phyloP scores from a whole-genome alignment of 35 echinoderm and acorn worm species.

The Holothuria glaberrima region DNA sequence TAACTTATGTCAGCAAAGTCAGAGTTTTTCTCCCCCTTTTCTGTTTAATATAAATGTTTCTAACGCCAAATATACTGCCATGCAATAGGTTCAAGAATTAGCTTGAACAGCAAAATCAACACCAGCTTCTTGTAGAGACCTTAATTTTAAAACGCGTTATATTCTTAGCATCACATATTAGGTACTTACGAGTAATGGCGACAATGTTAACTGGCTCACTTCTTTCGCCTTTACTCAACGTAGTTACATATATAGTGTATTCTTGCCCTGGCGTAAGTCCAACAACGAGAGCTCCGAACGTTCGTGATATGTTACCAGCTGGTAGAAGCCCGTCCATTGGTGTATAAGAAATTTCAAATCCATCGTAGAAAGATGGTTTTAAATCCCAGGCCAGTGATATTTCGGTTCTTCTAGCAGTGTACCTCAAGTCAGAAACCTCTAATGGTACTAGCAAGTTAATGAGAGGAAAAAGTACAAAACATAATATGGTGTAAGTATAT shows the following conservation, averaged over 20 bases:
- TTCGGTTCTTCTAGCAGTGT: constrained; percentile 23
- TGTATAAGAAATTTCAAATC: constrained; percentile 9
- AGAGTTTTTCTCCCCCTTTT: no score
- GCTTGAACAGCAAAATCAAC: no score
- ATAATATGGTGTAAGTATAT: no score
- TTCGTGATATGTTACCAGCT: background rate
- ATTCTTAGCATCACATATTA: background rate
- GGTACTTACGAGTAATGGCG: constrained; percentile 6
- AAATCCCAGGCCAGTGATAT: background rate
- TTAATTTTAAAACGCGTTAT: background rate
- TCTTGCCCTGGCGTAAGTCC: constrained; percentile 32
- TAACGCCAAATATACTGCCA: no score
- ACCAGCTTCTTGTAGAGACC: no score
- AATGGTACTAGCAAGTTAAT: background rate
- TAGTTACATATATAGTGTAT: constrained; percentile 6
- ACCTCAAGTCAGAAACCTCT: background rate
- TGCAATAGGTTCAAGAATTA: no score
- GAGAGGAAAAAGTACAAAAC: background rate
- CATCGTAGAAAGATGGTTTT: background rate
- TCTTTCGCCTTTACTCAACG: background rate
- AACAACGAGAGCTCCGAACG: background rate
- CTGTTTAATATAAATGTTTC: no score
- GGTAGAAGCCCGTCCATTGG: constrained; percentile 26
- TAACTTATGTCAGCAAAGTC: no score
- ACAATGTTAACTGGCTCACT: background rate